phyloP scores from a whole-genome alignment of 2,888 invertebrate species.

The Caenorhabditis auriculariae region DNA sequence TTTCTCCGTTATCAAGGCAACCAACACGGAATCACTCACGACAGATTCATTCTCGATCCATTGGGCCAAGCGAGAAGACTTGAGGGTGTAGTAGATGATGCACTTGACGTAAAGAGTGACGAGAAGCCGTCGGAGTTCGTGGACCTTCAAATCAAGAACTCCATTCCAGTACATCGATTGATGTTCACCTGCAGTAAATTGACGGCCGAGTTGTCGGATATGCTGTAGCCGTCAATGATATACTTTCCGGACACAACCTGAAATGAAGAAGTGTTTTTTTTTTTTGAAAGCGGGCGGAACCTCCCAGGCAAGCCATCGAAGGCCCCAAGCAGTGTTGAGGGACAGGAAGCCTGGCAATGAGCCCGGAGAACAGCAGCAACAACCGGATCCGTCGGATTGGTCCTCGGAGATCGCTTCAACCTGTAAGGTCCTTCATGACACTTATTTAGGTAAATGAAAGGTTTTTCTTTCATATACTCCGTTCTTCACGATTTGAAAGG shows the following conservation, averaged over 20 bases:
- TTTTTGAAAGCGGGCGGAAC: slow-evolving; percentile 6
- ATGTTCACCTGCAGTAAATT: slow-evolving; percentile 80
- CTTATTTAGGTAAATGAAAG: background rate
- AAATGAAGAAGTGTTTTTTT: background rate
- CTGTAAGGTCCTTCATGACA: slow-evolving; percentile 60
- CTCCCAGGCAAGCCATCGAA: slow-evolving; percentile 69
- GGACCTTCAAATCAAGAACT: slow-evolving; percentile 70
- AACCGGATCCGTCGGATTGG: slow-evolving; percentile 89
- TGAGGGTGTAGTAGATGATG: slow-evolving; percentile 91
- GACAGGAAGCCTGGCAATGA: slow-evolving; percentile 80
- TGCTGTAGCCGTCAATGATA: slow-evolving; percentile 95
- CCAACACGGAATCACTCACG: slow-evolving; percentile 3
- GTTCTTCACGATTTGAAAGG: no score
- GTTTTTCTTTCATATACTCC: background rate
- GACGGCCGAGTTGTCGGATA: slow-evolving; percentile 93
- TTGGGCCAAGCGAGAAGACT: slow-evolving; percentile 82
- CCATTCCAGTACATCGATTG: background rate
- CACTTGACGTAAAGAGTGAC: slow-evolving; percentile 98
- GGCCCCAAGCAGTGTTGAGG: slow-evolving; percentile 93
- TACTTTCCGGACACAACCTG: slow-evolving; percentile 88
- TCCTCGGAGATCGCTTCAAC: slow-evolving; percentile 98
- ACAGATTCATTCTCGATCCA: slow-evolving; percentile 73
- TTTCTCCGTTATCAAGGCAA: no score
- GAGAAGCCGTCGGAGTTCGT: slow-evolving; percentile 92
- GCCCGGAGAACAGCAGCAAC: slow-evolving; percentile 85